Conservation (phyloP, 2,113 vertebrate species). For the Turdus rufiventris region DNA sequence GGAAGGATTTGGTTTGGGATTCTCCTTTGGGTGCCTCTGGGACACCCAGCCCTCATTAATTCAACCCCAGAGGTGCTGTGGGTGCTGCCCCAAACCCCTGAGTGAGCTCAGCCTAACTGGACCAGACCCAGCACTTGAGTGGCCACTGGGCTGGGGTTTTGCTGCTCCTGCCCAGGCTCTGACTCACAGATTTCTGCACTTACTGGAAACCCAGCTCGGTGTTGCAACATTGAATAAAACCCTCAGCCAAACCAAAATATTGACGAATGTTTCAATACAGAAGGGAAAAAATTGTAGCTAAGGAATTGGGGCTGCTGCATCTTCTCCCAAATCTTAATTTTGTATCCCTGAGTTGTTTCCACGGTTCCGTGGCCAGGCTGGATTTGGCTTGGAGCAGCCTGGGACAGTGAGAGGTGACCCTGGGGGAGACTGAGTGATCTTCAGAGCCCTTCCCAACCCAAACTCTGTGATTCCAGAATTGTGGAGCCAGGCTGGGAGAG, state of each 20-base stretch:
- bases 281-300: neutral
- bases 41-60: rapidly evolving
- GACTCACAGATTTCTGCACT: conserved; percentile 25
- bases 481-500: neutral
- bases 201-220: conserved; percentile 35
- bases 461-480: neutral
- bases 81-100: neutral
- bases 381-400: rapidly evolving
- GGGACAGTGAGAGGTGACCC: neutral
- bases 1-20: neutral
- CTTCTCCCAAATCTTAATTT: neutral
- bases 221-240: conserved; percentile 15
- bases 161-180: conserved; percentile 26
- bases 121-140: neutral
- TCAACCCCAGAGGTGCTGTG: rapidly evolving
- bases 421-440: neutral
- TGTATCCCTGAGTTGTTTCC: neutral
- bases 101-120: neutral
- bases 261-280: neutral
- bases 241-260: conserved; percentile 31
- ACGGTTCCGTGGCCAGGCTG: rapidly evolving
- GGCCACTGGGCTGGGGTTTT: neutral
- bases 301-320: neutral
- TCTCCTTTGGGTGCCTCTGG: neutral
- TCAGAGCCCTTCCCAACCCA: neutral